Conservation (phyloP, 1,140 invertebrate species). For the Drosophila mauritiana region DNA sequence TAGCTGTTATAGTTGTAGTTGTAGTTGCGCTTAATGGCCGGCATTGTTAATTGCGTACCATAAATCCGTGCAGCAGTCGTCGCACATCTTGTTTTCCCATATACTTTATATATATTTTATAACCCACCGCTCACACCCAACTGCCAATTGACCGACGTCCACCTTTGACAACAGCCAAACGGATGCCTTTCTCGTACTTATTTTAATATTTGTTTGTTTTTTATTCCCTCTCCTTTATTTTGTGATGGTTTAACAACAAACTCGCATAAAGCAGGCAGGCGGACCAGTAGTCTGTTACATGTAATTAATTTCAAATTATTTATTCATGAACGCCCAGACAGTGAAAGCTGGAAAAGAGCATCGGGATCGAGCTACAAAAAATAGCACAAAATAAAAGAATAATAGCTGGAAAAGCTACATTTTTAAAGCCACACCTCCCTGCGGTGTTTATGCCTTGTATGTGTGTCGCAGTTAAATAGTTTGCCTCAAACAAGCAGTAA, state of each 20-base stretch:
- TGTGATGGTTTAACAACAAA: constrained; percentile 41
- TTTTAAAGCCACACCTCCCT: constrained; percentile 38
- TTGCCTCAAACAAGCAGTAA: constrained; percentile 20
- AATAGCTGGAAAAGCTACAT: constrained; percentile 14
- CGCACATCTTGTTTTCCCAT: constrained; percentile 65
- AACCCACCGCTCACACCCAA: constrained; percentile 28
- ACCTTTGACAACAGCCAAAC: constrained; percentile 54
- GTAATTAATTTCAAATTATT: constrained; percentile 84
- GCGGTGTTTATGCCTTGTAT: constrained; percentile 45
- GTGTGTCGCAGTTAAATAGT: constrained; percentile 56
- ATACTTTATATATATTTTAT: constrained; percentile 68
- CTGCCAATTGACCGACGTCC: constrained; percentile 31
- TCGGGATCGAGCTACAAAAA: constrained; percentile 35
- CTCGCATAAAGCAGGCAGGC: constrained; percentile 38
- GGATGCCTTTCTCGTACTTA: constrained; percentile 18
- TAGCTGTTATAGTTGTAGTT: constrained; percentile 15
- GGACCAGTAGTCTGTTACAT: constrained; percentile 71
- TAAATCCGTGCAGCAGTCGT: constrained; percentile 75
- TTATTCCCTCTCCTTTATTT: not conserved
- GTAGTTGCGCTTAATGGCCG: constrained; percentile 67
- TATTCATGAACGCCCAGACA: constrained; percentile 75
- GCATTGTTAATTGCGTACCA: constrained; percentile 78
- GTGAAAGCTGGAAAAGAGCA: constrained; percentile 9
- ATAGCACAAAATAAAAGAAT: constrained; percentile 12
- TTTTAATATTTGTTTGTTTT: not conserved